phyloP scores from a whole-genome alignment of 2,113 vertebrate species.

The Tor tambroides region DNA sequence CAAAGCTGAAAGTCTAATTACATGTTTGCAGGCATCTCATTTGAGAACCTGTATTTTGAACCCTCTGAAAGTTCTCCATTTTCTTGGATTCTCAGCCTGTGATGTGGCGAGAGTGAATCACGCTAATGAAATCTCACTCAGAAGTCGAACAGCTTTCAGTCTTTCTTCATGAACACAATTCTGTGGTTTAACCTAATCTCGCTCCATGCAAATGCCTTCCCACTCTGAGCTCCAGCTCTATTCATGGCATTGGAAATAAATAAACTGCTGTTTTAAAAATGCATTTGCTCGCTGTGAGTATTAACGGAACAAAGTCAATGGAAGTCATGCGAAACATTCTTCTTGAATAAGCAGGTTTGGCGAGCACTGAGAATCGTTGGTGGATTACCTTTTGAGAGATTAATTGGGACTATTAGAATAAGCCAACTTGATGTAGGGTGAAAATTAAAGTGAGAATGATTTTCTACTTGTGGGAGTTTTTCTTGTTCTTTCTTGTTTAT shows the following conservation, averaged over 20 bases:
- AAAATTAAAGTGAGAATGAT: slow-evolving; percentile 58
- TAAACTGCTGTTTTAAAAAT: slow-evolving; percentile 35
- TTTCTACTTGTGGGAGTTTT: slow-evolving; percentile 28
- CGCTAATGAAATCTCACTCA: slow-evolving; percentile 55
- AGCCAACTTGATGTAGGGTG: slow-evolving; percentile 49
- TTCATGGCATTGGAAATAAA: slow-evolving; percentile 24
- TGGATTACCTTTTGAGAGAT: slow-evolving; percentile 58
- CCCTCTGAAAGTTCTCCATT: slow-evolving; percentile 25
- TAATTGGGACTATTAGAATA: slow-evolving; percentile 59
- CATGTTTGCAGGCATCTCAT: slow-evolving; percentile 45
- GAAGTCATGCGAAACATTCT: slow-evolving; percentile 43
- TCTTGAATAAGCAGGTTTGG: slow-evolving; percentile 53
- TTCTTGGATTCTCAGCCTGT: slow-evolving; percentile 35
- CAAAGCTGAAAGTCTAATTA: slow-evolving; percentile 55
- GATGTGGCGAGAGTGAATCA: slow-evolving; percentile 46
- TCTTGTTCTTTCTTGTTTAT: slow-evolving; percentile 34
- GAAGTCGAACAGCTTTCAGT: slow-evolving; percentile 56
- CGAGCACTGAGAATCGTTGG: slow-evolving; percentile 49
- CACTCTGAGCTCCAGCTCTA: slow-evolving; percentile 38
- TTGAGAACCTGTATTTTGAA: slow-evolving; percentile 46
- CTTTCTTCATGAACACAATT: slow-evolving; percentile 57
- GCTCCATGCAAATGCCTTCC: slow-evolving; percentile 46
- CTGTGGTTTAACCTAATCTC: slow-evolving; percentile 56
- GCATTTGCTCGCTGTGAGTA: slow-evolving; percentile 45
- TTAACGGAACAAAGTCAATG: slow-evolving; percentile 46